A percentile compares a stretch with the other conserved stretches of the same genome.
Evolutionary conservation across 2,113 vertebrate species (phyloP).

Genomic region (Lycaon pictus): DNA sequence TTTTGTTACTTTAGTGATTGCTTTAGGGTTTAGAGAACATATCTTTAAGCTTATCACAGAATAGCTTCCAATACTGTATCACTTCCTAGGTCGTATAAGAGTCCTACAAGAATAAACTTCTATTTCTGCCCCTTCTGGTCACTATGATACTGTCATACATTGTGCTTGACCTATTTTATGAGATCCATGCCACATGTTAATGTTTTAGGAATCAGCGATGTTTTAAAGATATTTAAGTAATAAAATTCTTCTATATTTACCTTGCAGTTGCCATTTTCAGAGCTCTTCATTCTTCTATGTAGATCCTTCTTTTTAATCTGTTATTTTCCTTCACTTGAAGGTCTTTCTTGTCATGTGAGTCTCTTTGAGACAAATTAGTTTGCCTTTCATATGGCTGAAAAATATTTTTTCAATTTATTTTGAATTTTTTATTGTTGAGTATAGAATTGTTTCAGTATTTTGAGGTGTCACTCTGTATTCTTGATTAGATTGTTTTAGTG

Average conservation of each 20-base stretch:
- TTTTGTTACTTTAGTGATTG: background rate
- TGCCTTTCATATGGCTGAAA: background rate
- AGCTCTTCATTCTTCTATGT: background rate
- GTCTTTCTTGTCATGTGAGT: background rate
- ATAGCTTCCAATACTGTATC: background rate
- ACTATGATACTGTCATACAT: background rate
- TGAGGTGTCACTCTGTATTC: background rate
- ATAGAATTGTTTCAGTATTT: background rate
- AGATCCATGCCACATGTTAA: background rate
- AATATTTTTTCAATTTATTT: background rate
- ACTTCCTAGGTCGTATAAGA: background rate
- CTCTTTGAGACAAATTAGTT: background rate
- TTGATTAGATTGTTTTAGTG: background rate
- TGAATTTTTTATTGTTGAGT: background rate
- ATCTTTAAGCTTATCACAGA: background rate
- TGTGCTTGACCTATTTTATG: background rate
- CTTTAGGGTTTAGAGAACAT: background rate
- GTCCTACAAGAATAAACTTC: background rate
- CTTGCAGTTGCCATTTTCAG: background rate
- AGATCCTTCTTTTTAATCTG: background rate
- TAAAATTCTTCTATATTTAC: background rate
- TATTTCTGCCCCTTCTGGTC: background rate
- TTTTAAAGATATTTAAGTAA: background rate
- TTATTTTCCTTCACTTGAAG: background rate
- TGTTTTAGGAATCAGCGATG: background rate